Percentiles rank a stretch among this genome's conserved stretches.
Conservation (phyloP, 2,888 invertebrate genomes). For the Habroteleia sp. region DNA sequence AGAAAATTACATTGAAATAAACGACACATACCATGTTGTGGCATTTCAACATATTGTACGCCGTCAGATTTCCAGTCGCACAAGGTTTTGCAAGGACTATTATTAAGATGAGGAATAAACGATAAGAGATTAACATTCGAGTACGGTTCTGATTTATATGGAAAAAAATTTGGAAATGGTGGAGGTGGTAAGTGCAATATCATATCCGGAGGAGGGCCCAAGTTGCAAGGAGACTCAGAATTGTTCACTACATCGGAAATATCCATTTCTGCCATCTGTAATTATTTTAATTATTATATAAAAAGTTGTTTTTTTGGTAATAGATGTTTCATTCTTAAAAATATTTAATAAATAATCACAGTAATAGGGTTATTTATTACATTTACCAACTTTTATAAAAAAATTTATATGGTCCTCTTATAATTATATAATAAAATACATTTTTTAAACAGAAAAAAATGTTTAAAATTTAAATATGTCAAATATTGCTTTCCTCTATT, state of each 20-base stretch:
- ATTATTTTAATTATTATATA: slow-evolving; percentile 4
- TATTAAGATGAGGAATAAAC: slow-evolving; percentile 74
- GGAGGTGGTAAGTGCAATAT: slow-evolving; percentile 93
- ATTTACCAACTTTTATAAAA: too few species aligned
- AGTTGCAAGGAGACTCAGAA: slow-evolving; percentile 79
- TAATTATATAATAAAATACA: too few species aligned
- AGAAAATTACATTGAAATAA: slow-evolving; percentile 13
- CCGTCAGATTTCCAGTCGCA: slow-evolving; percentile 82
- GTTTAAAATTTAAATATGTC: too few species aligned
- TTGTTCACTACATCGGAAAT: slow-evolving; percentile 56
- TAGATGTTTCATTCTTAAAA: too few species aligned
- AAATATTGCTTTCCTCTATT: too few species aligned
- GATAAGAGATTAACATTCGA: slow-evolving; percentile 71
- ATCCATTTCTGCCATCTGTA: slow-evolving; percentile 51
- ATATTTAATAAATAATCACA: too few species aligned
- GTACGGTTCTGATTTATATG: slow-evolving; percentile 79
- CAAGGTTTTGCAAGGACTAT: slow-evolving; percentile 77
- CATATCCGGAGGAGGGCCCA: slow-evolving; percentile 90
- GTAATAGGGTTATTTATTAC: too few species aligned
- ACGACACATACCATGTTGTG: slow-evolving; percentile 85
- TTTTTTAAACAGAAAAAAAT: too few species aligned
- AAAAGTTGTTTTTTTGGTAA: too few species aligned
- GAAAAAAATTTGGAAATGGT: slow-evolving; percentile 89
- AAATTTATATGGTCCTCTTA: too few species aligned
- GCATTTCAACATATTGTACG: slow-evolving; percentile 90